phyloP scores from a whole-genome alignment of 2,797 vertebrate genomes.

The Manis javanica region DNA sequence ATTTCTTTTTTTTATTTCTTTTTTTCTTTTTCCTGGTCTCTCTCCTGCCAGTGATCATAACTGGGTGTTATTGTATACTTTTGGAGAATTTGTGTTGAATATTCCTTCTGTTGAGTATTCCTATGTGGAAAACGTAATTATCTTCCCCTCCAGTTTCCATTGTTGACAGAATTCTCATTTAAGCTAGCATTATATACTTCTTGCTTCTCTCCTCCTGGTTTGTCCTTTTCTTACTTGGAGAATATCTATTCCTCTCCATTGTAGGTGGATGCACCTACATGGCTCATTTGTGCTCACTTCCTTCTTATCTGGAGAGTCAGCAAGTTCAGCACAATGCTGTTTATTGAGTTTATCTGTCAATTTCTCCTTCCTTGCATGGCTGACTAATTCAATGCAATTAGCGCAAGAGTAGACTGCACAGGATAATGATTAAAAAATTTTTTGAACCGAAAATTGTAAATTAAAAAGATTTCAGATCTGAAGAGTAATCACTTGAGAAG shows the following conservation, averaged over 20 bases:
- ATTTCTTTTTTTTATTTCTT: neutral
- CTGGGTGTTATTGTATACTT: neutral
- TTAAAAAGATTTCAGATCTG: neutral
- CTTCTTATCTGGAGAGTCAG: conserved; percentile 52
- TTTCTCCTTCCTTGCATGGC: conserved; percentile 51
- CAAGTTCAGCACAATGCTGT: conserved; percentile 19
- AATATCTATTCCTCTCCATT: neutral
- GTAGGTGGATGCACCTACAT: neutral
- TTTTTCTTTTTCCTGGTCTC: neutral
- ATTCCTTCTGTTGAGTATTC: neutral
- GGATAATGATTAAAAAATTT: conserved; percentile 7
- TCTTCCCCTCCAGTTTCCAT: neutral
- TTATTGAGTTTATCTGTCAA: conserved; percentile 68
- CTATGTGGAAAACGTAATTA: neutral
- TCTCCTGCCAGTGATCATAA: neutral
- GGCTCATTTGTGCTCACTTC: conserved; percentile 54
- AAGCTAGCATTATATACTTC: neutral
- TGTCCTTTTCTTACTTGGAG: neutral
- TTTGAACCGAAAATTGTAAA: conserved; percentile 45
- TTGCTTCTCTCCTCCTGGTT: neutral
- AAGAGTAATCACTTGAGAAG: neutral
- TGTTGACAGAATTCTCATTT: neutral
- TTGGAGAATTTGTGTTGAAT: neutral
- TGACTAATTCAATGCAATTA: conserved; percentile 47
- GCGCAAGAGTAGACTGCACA: conserved; percentile 3